Base-by-base conservation (phyloP, 1,140 invertebrate genomes). In the Aphis gossypii region DNA sequence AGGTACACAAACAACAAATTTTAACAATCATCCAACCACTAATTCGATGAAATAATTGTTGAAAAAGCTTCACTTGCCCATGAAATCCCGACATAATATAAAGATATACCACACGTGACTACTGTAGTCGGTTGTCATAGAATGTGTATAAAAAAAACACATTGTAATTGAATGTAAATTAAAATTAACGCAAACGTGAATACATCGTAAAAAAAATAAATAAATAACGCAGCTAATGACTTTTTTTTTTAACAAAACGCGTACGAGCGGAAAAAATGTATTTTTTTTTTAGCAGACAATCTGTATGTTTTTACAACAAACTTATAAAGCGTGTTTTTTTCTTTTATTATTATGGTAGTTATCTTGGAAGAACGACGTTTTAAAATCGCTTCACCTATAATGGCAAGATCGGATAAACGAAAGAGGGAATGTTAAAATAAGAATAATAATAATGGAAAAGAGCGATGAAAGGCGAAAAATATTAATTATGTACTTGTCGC, bases 401-500 rank as follows among this genome's bases (percentile, higher is more conserved):
- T 89, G 48, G 88, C 44, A 90, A 56, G 23, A 90, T 90, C 35
- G 38, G 54, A 90, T 90, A 60, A 60, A 38, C 54, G 54, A 56
- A 38, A 54, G 23, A 90, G 86, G 86, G 86, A 51, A 14, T 21
- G 8, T 89, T n/a, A 9, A 89, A 89, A 84, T 84, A 87, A 46
- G 30, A 44, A 87, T 87, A 25, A 86, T 88, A 89, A 89, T 56
- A 91, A 68, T 48, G 44, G n/a, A 51, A 38, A 21, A 38, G 48
- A 56, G 25, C 23, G 48, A 86, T n/a, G 35, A 56, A 14, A 84
- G 44, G 35, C 44, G 38, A 68, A 90, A 90, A 82, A 92, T 93
- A 93, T 93, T 93, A 93, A 93, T 93, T 93, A 93, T 93, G 82
- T 56, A 93, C 48, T 84, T 25, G 92, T 86, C 90, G 90, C 35